Evolutionary conservation across 2,888 invertebrate species (phyloP).

Genomic region (Nemapogon koenigi): DNA sequence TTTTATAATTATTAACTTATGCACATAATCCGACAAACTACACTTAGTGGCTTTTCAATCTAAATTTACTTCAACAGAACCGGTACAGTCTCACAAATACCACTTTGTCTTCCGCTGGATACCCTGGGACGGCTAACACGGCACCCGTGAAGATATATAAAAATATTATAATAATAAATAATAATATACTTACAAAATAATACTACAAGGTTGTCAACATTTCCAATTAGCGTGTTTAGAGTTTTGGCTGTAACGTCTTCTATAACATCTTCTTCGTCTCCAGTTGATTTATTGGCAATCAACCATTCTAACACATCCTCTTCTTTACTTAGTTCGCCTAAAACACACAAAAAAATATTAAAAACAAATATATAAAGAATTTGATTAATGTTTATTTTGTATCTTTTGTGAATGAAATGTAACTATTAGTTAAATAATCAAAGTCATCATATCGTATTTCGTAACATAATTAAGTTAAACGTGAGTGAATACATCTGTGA

Average conservation of each 20-base stretch:
- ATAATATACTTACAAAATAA: constrained; percentile 78
- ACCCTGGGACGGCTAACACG: too few relatives aligned
- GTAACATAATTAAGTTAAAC: constrained; percentile 23
- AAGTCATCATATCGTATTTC: constrained; percentile 25
- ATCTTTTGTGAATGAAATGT: constrained; percentile 3
- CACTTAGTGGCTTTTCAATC: too few relatives aligned
- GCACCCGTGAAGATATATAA: too few relatives aligned
- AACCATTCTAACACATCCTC: constrained; percentile 94
- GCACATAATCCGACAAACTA: too few relatives aligned
- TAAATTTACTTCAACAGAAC: too few relatives aligned
- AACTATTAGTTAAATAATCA: constrained; percentile 8
- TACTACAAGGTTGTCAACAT: constrained; percentile 90
- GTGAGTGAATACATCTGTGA: constrained; percentile 27
- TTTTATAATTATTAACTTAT: too few relatives aligned
- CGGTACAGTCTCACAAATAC: too few relatives aligned
- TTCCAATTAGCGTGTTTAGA: constrained; percentile 84
- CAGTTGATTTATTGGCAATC: constrained; percentile 90
- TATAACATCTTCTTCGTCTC: constrained; percentile 92
- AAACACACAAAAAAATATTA: too few relatives aligned
- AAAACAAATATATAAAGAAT: too few relatives aligned
- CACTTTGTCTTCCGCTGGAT: too few relatives aligned
- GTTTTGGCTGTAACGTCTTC: constrained; percentile 94
- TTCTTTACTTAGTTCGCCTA: constrained; percentile 85
- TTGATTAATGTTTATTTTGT: too few relatives aligned
- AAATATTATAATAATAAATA: constrained; percentile 1